Percentiles rank a stretch among this genome's conserved stretches.
Conservation (phyloP, 2,888 invertebrate genomes). For the Aelia acuminata region DNA sequence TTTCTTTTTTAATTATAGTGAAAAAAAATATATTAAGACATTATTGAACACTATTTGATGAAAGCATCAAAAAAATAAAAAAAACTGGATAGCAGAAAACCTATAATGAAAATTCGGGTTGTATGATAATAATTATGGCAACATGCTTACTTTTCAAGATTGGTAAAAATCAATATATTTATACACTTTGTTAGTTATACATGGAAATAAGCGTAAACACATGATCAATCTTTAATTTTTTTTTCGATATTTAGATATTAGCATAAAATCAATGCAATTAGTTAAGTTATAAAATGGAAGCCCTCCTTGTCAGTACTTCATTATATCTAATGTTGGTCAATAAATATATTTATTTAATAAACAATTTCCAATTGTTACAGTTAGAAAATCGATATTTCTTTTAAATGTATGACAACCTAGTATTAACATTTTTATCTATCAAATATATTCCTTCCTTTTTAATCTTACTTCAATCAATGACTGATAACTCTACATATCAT, state of each 20-base stretch:
- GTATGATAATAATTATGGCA: neutral
- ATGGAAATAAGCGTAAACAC: slow-evolving; percentile 12
- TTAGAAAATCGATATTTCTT: neutral
- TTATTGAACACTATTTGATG: neutral
- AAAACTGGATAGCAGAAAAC: neutral
- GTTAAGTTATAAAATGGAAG: slow-evolving; percentile 22
- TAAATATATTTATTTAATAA: neutral
- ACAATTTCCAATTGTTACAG: neutral
- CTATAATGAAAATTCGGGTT: neutral
- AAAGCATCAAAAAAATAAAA: neutral
- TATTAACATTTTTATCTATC: neutral
- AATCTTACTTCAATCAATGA: neutral
- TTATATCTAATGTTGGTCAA: slow-evolving; percentile 13
- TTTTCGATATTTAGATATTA: slow-evolving; percentile 10
- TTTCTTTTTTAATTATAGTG: neutral
- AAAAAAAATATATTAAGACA: neutral
- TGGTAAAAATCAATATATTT: neutral
- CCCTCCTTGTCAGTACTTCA: neutral
- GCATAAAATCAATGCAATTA: neutral
- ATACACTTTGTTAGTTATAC: neutral
- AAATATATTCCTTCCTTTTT: neutral
- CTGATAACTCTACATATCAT: neutral
- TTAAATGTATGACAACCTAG: neutral
- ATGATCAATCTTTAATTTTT: neutral
- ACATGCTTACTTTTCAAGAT: neutral